A percentile compares a stretch with the other conserved stretches of the same genome.
Conservation (phyloP, 2,888 invertebrate genomes). For the Biston stratarius region DNA sequence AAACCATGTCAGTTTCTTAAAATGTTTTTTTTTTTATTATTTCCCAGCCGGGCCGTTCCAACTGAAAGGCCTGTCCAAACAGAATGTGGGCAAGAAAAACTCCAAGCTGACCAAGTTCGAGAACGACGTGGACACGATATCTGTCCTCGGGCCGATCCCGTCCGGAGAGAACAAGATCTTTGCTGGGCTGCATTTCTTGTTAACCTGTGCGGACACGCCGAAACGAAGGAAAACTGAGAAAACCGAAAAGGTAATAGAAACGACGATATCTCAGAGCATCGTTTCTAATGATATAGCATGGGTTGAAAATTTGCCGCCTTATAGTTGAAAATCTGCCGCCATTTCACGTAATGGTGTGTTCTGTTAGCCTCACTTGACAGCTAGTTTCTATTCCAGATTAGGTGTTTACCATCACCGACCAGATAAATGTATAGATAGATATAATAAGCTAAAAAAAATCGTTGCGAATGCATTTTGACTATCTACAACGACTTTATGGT, state of each 20-base stretch:
- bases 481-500: too few relatives aligned
- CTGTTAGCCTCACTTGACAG: too few relatives aligned
- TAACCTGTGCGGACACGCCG: constrained; percentile 85
- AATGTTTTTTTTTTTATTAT: not conserved
- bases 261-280: not conserved
- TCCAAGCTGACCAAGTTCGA: constrained; percentile 80
- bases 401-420: too few relatives aligned
- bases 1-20: too few relatives aligned
- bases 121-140: constrained; percentile 77
- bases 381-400: too few relatives aligned
- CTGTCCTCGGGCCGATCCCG: constrained; percentile 86
- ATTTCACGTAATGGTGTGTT: too few relatives aligned
- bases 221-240: constrained; percentile 51
- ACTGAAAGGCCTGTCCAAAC: constrained; percentile 83
- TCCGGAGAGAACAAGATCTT: constrained; percentile 74
- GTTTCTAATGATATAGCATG: too few relatives aligned
- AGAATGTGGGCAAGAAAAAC: constrained; percentile 82
- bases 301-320: too few relatives aligned
- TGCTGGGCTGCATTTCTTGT: constrained; percentile 84
- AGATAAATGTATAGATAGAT: too few relatives aligned
- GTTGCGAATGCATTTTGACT: too few relatives aligned
- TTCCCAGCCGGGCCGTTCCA: constrained; percentile 77
- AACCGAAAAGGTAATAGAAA: constrained; percentile 51
- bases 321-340: too few relatives aligned
- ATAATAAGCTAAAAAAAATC: too few relatives aligned